Evolutionary conservation across 2,888 invertebrate genomes (phyloP).

Genomic region (Conistra vaccinii): DNA sequence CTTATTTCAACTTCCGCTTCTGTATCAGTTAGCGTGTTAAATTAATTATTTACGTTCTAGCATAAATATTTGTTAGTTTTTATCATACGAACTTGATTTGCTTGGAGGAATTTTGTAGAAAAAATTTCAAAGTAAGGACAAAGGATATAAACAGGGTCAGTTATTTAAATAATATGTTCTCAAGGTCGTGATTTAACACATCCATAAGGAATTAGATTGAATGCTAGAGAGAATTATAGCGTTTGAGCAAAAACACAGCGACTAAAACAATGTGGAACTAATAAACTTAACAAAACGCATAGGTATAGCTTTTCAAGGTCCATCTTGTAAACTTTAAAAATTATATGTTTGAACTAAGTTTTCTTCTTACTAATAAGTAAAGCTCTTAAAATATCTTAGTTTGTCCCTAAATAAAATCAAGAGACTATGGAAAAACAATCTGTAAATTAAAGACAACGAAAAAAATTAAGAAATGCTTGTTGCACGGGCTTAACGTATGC

Average conservation of each 20-base stretch:
- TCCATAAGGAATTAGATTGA: constrained; percentile 1
- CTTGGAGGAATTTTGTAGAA: constrained; percentile 7
- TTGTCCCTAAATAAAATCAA: background rate
- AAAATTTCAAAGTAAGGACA: constrained; percentile 32
- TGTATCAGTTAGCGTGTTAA: constrained; percentile 45
- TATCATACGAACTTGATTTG: constrained; percentile 1
- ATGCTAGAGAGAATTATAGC: background rate
- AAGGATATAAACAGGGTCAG: constrained; percentile 34
- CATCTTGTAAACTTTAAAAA: no score
- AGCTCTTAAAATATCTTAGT: background rate
- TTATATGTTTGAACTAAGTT: background rate
- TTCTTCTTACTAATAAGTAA: background rate
- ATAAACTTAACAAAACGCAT: no score
- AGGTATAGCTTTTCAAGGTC: background rate
- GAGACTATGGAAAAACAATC: no score
- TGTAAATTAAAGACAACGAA: no score
- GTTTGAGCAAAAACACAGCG: background rate
- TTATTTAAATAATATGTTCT: constrained; percentile 13
- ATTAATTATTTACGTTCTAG: constrained; percentile 61
- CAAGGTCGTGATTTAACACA: constrained; percentile 28
- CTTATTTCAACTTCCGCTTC: constrained; percentile 64
- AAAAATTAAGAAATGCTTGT: no score
- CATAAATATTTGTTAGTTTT: constrained; percentile 46
- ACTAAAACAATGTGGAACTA: background rate
- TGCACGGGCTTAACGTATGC: no score